A percentile compares a stretch with the other conserved stretches of the same genome.
phyloP scores from a whole-genome alignment of 2,888 invertebrate species.

The Patella pellucida region DNA sequence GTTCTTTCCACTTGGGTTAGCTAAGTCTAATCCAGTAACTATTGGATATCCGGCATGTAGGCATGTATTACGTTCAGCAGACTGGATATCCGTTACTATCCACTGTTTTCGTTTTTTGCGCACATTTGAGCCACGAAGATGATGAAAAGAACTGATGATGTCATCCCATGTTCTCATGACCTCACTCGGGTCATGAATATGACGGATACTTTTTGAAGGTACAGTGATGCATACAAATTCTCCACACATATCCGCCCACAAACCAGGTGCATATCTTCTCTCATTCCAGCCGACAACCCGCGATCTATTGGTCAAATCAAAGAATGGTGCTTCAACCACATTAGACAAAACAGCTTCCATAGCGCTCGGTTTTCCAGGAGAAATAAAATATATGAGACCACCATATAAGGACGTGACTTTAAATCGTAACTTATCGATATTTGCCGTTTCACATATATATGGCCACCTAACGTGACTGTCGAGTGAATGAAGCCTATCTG shows the following conservation, averaged over 20 bases:
- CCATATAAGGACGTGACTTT: not conserved
- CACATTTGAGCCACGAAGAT: not conserved
- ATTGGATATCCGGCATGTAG: conserved; percentile 1
- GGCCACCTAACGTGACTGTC: not conserved
- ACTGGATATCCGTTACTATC: not conserved
- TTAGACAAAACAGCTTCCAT: not conserved
- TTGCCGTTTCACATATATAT: not conserved
- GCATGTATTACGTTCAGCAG: not conserved
- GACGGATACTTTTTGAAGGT: not conserved
- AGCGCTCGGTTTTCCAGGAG: not conserved
- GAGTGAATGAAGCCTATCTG: not conserved
- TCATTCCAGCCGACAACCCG: not conserved
- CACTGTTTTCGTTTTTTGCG: not conserved
- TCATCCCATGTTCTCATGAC: conserved; percentile 1
- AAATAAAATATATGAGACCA: conserved; percentile 5
- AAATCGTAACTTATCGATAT: not conserved
- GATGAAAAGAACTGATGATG: not conserved
- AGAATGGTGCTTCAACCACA: conserved; percentile 2
- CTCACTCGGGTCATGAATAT: not conserved
- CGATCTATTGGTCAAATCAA: not conserved
- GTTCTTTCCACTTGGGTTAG: not conserved
- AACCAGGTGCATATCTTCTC: not conserved
- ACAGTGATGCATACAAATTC: not conserved
- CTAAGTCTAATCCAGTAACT: not conserved
- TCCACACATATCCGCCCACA: conserved; percentile 4